Base-by-base conservation (phyloP, 2,797 vertebrate species). In the Australoheros facetus region DNA sequence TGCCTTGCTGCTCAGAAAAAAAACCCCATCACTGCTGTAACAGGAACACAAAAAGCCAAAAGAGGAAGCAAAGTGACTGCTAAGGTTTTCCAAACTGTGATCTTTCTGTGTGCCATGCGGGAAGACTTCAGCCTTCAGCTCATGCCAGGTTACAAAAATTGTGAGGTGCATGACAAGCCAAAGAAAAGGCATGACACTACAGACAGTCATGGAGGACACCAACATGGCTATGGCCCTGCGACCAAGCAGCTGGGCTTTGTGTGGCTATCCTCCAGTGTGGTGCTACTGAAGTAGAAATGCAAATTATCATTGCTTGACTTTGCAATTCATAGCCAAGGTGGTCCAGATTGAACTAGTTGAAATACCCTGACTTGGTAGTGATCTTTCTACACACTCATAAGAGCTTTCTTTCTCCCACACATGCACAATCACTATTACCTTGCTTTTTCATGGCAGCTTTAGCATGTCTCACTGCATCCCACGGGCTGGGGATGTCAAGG, bases 401-500 rank as follows among this genome's bases (percentile, higher is more conserved):
- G 2, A 8, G 9, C 8, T 51, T 28, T 53, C n/a, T 45, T 0
- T 45, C 64, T 51, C 6, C 64, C 45, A 19, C 45, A 30, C 42
- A 1, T 3, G 6, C 32, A 37, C 17, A 14, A 28, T 23, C 54
- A 9, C 4, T 26, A 45, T 70, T 64, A 99, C 98, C 98, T 92
- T 96, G 96, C 32, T 69, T 94, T 94, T 97, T 99, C 88, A 99
- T 88, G 0, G 98, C 97, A 0, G 94, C 85, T 91, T 97, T 97
- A 83, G 97, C 97, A 4, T 99, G 98, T 14, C 85, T 86, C 85
- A 99, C 96, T 0, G 98, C 98, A 92, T 99, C 98, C 98, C 98
- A 99, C 0, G 98, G 98, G 0, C 97, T 98, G 0, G 98, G 98
- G 87, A 99, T 99, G 93, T 99, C 98, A 86, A 99, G 94, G 91